These are phyloP conservation scores for Alitta virens DNA, from an alignment of 2,888 invertebrate species.

Conservation along the genomic window DNA sequence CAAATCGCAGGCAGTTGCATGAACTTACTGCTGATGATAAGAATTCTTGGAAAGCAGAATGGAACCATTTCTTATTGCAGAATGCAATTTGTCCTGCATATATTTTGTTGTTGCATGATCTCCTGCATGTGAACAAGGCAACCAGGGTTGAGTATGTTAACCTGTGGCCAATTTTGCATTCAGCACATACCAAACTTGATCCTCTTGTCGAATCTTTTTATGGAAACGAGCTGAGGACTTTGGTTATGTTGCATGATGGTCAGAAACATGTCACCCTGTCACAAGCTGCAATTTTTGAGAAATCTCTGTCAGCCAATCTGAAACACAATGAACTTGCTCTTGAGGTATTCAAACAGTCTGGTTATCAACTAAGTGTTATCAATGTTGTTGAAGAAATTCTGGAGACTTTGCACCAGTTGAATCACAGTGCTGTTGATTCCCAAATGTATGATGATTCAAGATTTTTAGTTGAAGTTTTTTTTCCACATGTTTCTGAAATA, in stretches of 20 bases:
- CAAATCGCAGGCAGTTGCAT: conserved; percentile 36
- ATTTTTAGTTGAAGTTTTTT: conserved; percentile 32
- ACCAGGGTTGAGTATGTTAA: background rate
- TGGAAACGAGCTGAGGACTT: background rate
- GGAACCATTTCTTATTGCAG: conserved; percentile 34
- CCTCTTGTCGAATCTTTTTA: conserved; percentile 19
- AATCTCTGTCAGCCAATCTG: background rate
- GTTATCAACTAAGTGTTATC: too few relatives aligned
- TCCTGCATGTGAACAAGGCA: too few relatives aligned
- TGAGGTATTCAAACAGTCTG: conserved; percentile 13
- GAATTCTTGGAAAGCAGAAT: conserved; percentile 22
- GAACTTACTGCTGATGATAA: conserved; percentile 40
- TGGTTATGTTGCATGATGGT: background rate
- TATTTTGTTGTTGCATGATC: conserved; percentile 25
- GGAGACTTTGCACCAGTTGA: too few relatives aligned
- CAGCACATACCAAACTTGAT: conserved; percentile 4
- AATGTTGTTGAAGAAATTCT: too few relatives aligned
- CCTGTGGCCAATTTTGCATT: conserved; percentile 32
- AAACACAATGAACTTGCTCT: conserved; percentile 1
- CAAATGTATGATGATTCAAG: conserved; percentile 13
- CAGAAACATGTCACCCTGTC: background rate
- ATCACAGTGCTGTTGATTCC: too few relatives aligned
- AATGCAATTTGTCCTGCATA: conserved; percentile 32
- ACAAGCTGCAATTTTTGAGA: background rate
- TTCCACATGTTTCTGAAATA: conserved; percentile 28